Percentiles rank a stretch among this genome's conserved stretches.
Conservation (phyloP, 2,113 vertebrate genomes). For the Aepyceros melampus region DNA sequence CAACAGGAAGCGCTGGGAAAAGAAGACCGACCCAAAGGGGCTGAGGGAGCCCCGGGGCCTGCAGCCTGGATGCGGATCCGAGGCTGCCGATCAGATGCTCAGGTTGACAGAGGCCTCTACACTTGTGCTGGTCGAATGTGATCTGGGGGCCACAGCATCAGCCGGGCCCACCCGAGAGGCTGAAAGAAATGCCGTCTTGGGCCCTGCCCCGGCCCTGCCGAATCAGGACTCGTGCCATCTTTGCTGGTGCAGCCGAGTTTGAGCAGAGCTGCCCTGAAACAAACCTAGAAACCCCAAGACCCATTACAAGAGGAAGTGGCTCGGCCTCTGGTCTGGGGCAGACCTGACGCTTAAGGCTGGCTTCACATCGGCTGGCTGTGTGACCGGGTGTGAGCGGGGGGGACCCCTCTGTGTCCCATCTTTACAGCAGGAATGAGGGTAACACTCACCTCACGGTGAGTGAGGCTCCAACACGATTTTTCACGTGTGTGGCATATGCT, state of each 20-base stretch:
- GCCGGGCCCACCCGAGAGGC: accelerated
- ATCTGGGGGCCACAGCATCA: accelerated
- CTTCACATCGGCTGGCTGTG: not conserved
- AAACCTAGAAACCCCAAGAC: not conserved
- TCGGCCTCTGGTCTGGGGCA: not conserved
- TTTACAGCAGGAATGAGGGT: not conserved
- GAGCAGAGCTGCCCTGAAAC: not conserved
- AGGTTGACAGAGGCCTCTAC: not conserved
- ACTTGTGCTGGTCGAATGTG: accelerated
- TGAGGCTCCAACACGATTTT: accelerated
- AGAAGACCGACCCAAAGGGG: not conserved
- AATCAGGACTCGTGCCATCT: not conserved
- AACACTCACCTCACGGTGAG: accelerated
- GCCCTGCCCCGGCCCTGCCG: too few species aligned
- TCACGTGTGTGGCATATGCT: not conserved
- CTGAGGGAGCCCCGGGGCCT: not conserved
- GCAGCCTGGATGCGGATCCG: not conserved
- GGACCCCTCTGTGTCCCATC: not conserved
- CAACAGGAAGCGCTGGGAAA: not conserved
- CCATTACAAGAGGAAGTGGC: not conserved
- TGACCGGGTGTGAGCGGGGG: not conserved
- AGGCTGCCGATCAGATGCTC: not conserved
- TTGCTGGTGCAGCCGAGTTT: not conserved
- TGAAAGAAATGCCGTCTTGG: not conserved
- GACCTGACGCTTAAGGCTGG: not conserved